Percentiles rank a stretch among this genome's conserved stretches.
phyloP scores from a whole-genome alignment of 2,113 vertebrate genomes.

The Trichechus manatus region DNA sequence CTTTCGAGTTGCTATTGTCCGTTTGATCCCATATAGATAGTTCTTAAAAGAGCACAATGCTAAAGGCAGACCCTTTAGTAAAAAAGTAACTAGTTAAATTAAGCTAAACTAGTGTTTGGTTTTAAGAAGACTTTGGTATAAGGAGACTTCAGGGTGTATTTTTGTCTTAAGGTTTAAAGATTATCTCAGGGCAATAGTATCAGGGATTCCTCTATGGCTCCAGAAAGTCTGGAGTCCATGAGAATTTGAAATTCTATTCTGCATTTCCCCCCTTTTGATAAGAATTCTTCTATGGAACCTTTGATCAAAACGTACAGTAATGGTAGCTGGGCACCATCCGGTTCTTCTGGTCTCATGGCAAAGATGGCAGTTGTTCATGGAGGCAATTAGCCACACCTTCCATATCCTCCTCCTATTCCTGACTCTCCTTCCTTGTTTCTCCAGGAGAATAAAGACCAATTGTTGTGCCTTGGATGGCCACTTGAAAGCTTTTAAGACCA shows the following conservation, averaged over 20 bases:
- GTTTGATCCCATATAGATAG: background rate
- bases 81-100: background rate
- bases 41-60: background rate
- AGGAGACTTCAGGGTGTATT: no score
- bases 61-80: background rate
- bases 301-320: background rate
- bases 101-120: background rate
- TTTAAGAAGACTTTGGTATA: background rate
- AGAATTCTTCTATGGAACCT: background rate
- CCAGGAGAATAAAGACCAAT: no score
- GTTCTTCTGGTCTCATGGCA: no score
- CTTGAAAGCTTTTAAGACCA: background rate
- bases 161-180: background rate
- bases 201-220: no score
- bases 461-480: background rate
- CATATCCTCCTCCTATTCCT: no score
- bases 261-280: background rate
- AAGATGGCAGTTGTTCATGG: no score
- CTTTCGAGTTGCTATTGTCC: background rate
- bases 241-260: background rate
- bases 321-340: no score
- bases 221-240: background rate
- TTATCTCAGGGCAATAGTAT: no score
- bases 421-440: no score
- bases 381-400: no score